Conservation (phyloP, 1,140 invertebrate genomes). For the Papilio polytes region DNA sequence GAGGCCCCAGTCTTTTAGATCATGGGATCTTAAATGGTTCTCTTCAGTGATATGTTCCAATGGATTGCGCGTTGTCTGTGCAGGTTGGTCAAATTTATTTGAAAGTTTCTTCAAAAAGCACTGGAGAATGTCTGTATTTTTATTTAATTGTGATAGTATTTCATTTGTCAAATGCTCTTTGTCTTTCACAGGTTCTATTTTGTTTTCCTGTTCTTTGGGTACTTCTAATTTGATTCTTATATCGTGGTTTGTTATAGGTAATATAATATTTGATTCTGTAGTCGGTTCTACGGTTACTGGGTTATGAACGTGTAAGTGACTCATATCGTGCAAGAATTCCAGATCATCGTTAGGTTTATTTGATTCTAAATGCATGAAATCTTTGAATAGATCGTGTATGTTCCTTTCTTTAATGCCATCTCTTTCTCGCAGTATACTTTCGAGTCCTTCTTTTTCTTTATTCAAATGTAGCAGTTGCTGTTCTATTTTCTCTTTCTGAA, state of each 20-base stretch:
- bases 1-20: constrained; percentile 29
- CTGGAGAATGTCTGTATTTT: constrained; percentile 59
- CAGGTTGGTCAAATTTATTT: constrained; percentile 38
- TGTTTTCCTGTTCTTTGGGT: constrained; percentile 37
- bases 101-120: constrained; percentile 58
- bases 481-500: constrained; percentile 57
- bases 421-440: constrained; percentile 37
- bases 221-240: constrained; percentile 11
- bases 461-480: constrained; percentile 53
- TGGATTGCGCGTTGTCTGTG: constrained; percentile 16
- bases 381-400: constrained; percentile 27
- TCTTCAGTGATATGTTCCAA: constrained; percentile 4
- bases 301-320: background rate
- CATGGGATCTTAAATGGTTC: constrained; percentile 16
- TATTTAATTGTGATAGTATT: constrained; percentile 61
- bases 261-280: background rate
- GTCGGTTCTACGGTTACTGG: constrained; percentile 27
- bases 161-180: constrained; percentile 57
- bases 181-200: constrained; percentile 51
- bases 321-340: background rate
- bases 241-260: constrained; percentile 6
- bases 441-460: constrained; percentile 49
- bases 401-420: constrained; percentile 28
- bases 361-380: constrained; percentile 16
- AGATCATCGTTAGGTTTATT: constrained; percentile 21